A percentile compares a stretch with the other conserved stretches of the same genome.
These are phyloP conservation scores for Sus scrofa DNA, from an alignment of 2,113 vertebrate species.

Conservation along the genomic window DNA sequence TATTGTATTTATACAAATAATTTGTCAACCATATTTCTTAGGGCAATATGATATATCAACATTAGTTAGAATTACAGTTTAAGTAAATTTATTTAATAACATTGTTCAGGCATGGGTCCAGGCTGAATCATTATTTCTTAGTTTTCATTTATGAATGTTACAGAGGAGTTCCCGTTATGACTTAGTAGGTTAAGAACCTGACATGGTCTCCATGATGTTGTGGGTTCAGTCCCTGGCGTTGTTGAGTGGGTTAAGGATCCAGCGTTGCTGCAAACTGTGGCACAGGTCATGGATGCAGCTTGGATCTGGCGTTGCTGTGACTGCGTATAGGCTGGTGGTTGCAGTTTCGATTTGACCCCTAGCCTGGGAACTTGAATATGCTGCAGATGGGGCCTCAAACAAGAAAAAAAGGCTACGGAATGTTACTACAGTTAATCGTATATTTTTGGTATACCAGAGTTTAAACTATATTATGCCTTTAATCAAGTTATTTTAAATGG, in stretches of 20 bases:
- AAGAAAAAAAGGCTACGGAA: background rate
- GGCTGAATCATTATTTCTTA: background rate
- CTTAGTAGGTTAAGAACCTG: too few relatives aligned
- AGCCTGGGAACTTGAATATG: too few relatives aligned
- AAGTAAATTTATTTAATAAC: conserved; percentile 16
- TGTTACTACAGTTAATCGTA: background rate
- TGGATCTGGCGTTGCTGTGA: too few relatives aligned
- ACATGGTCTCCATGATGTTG: too few relatives aligned
- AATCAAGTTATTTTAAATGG: conserved; percentile 15
- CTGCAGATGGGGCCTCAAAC: too few relatives aligned
- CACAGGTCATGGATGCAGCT: too few relatives aligned
- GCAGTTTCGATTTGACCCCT: too few relatives aligned
- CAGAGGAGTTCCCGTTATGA: too few relatives aligned
- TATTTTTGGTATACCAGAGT: background rate
- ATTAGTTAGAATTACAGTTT: background rate
- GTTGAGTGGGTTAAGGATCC: too few relatives aligned
- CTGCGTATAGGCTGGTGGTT: too few relatives aligned
- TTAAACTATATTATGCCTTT: background rate
- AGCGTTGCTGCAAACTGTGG: too few relatives aligned
- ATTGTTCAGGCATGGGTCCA: background rate
- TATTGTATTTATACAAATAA: conserved; percentile 3
- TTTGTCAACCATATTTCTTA: background rate
- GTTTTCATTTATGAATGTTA: background rate
- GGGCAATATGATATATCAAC: background rate
- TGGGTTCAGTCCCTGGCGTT: too few relatives aligned